phyloP scores from a whole-genome alignment of 1,140 invertebrate genomes.

The Adelges cooleyi region DNA sequence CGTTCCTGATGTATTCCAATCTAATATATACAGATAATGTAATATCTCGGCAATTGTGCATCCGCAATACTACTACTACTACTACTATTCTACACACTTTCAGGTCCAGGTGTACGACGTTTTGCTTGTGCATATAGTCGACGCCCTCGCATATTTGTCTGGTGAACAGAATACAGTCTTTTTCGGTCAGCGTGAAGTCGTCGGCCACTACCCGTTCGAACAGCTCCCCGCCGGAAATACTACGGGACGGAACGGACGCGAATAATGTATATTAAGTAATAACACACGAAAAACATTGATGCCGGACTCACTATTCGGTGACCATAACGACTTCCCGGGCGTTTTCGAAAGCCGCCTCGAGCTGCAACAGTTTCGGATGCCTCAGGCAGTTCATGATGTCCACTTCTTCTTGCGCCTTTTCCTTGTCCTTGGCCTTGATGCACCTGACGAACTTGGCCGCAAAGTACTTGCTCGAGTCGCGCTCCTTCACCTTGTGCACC shows the following conservation, averaged over 20 bases:
- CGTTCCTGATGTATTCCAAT: too few relatives aligned
- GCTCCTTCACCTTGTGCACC: conserved; percentile 64
- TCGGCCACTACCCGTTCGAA: conserved; percentile 85
- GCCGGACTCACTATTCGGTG: conserved; percentile 78
- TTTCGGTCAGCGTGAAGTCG: conserved; percentile 81
- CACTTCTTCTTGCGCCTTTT: conserved; percentile 80
- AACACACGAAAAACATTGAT: neutral
- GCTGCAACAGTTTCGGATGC: conserved; percentile 79
- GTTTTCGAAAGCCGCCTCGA: conserved; percentile 77
- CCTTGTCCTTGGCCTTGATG: conserved; percentile 65
- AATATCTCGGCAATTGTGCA: too few relatives aligned
- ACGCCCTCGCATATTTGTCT: conserved; percentile 82
- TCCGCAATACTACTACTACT: too few relatives aligned
- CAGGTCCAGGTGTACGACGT: conserved; percentile 78
- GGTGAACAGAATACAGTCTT: conserved; percentile 82
- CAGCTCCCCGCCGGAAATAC: conserved; percentile 81
- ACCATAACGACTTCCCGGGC: conserved; percentile 79
- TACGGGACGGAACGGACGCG: conserved; percentile 36
- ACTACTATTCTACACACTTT: conserved; percentile 58
- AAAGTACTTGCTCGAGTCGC: conserved; percentile 51
- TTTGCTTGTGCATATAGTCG: conserved; percentile 75
- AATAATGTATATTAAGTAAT: too few relatives aligned
- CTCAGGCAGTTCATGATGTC: conserved; percentile 79
- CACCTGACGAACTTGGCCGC: conserved; percentile 88
- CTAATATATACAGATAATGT: too few relatives aligned